These are phyloP conservation scores for Pogona vitticeps DNA, from an alignment of 2,113 vertebrate genomes.

Conservation along the genomic window DNA sequence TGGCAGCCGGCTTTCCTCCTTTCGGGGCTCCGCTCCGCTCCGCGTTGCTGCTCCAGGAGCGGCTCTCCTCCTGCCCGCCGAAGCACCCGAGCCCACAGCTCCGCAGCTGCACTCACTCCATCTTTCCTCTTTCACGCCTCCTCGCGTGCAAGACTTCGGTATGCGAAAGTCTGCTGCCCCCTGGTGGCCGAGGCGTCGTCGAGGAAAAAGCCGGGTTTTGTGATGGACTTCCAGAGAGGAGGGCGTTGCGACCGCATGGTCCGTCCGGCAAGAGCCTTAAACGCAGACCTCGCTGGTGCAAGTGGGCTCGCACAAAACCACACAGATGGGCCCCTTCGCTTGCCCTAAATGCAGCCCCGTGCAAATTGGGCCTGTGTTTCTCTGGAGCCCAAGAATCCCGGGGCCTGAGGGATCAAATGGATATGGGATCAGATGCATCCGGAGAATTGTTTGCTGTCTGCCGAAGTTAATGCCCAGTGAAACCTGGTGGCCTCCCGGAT, in stretches of 20 bases:
- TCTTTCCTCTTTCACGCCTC: background rate
- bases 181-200: constrained; percentile 37
- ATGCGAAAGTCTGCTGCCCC: constrained; percentile 60
- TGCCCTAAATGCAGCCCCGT: background rate
- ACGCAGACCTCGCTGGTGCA: background rate
- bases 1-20: no score
- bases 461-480: no score
- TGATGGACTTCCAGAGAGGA: background rate
- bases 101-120: background rate
- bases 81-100: no score
- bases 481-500: no score
- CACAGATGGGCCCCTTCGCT: background rate
- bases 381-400: no score
- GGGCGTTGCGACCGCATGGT: background rate
- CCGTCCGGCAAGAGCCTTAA: background rate
- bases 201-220: background rate
- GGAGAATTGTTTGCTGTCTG: no score
- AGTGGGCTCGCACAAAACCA: no score
- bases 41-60: no score
- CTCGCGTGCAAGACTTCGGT: background rate
- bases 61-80: no score
- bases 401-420: no score
- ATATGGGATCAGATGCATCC: no score
- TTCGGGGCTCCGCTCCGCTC: no score
- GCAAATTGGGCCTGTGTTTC: background rate